Conservation (phyloP, 2,113 vertebrate genomes). For the Hippoglossus stenolepis region DNA sequence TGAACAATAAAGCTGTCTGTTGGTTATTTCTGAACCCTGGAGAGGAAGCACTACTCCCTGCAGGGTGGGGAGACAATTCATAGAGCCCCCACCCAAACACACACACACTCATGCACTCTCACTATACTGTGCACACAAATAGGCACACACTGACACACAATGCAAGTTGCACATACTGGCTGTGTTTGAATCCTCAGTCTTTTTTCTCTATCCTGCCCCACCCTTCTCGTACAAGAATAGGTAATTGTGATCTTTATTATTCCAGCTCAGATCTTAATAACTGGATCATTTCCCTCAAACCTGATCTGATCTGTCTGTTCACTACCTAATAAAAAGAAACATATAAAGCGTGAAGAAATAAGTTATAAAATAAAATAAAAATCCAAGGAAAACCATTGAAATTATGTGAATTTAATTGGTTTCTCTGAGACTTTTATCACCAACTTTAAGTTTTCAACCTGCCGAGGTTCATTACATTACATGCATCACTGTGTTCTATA, state of each 20-base stretch:
- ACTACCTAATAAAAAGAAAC: neutral
- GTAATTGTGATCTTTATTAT: slow-evolving; percentile 32
- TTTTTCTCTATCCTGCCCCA: slow-evolving; percentile 7
- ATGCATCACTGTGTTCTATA: neutral
- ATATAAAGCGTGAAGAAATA: neutral
- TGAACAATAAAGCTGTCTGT: slow-evolving; percentile 78
- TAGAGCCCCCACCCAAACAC: slow-evolving; percentile 63
- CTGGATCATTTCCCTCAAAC: slow-evolving; percentile 21
- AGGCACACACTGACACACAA: slow-evolving; percentile 18
- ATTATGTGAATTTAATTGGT: neutral
- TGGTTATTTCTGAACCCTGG: slow-evolving; percentile 79
- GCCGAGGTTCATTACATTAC: neutral
- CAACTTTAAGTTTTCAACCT: neutral
- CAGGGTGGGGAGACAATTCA: slow-evolving; percentile 74
- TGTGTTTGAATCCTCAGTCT: slow-evolving; percentile 23
- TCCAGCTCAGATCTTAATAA: slow-evolving; percentile 18
- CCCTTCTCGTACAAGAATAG: slow-evolving; percentile 35
- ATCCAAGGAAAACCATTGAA: neutral
- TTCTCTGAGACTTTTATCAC: neutral
- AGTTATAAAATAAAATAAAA: neutral
- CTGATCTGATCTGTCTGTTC: neutral
- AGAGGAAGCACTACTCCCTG: slow-evolving; percentile 79
- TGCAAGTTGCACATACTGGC: slow-evolving; percentile 11
- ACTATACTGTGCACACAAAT: neutral
- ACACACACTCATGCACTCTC: slow-evolving; percentile 6